Conservation (phyloP, 2,113 vertebrate genomes). For the Amblyornis subalaris region DNA sequence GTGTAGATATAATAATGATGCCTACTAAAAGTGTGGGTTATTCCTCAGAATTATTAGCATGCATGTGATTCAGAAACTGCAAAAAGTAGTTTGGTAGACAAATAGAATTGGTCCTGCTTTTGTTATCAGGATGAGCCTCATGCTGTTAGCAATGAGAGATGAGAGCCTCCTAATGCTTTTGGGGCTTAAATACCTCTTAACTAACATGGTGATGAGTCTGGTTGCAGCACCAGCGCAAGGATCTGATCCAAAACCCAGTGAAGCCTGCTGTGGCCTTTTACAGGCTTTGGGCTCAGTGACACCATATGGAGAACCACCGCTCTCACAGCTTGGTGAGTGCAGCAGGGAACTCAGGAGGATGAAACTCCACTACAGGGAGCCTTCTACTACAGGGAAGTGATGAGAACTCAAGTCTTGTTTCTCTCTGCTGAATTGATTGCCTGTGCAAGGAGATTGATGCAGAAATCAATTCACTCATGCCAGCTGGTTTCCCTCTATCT, state of each 20-base stretch:
- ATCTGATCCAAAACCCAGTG: not conserved
- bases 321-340: not conserved
- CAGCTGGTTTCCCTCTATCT: not conserved
- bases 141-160: not conserved
- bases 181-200: not conserved
- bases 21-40: not conserved
- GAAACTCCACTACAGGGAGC: not conserved
- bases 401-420: not conserved
- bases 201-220: accelerated
- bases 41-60: not conserved
- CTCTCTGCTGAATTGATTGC: not conserved
- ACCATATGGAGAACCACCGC: not conserved
- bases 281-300: not conserved
- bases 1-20: not conserved
- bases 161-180: not conserved
- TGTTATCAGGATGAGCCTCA: not conserved
- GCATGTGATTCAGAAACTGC: not conserved
- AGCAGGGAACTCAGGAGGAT: not conserved
- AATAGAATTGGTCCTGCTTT: not conserved
- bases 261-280: not conserved
- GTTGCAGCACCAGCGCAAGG: not conserved
- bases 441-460: not conserved
- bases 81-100: not conserved
- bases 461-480: not conserved
- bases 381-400: not conserved